Evolutionary conservation across 2,113 vertebrate genomes (phyloP).

Genomic region (Heptranchias perlo): DNA sequence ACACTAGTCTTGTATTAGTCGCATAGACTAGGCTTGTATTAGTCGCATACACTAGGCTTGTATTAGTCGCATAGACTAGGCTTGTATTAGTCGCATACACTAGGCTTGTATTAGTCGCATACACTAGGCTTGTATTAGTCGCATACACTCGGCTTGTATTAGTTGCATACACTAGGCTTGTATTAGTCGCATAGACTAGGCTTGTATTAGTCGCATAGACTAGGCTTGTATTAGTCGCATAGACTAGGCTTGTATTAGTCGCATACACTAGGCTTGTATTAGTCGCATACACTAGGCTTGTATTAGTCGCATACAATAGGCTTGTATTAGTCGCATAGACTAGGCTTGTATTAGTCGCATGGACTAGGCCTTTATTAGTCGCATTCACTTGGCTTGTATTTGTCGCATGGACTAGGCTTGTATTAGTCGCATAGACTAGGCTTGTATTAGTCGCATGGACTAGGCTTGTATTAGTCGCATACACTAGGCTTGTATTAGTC

Average conservation of each 20-base stretch:
- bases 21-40: not conserved
- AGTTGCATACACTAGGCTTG: not conserved
- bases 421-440: not conserved
- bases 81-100: no score
- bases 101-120: not conserved
- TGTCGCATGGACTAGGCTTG: not conserved
- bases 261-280: not conserved
- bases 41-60: not conserved
- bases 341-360: not conserved
- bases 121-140: not conserved
- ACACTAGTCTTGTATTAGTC: no score
- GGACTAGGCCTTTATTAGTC: no score
- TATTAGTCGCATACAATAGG: no score
- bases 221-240: no score
- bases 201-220: not conserved
- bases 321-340: not conserved
- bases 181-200: not conserved
- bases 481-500: not conserved
- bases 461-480: not conserved
- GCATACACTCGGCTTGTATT: not conserved
- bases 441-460: no score
- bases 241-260: not conserved
- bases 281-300: not conserved
- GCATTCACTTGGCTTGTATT: not conserved
- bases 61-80: not conserved